Base-by-base conservation (phyloP, 2,888 invertebrate species). In the Catonia carolina region DNA sequence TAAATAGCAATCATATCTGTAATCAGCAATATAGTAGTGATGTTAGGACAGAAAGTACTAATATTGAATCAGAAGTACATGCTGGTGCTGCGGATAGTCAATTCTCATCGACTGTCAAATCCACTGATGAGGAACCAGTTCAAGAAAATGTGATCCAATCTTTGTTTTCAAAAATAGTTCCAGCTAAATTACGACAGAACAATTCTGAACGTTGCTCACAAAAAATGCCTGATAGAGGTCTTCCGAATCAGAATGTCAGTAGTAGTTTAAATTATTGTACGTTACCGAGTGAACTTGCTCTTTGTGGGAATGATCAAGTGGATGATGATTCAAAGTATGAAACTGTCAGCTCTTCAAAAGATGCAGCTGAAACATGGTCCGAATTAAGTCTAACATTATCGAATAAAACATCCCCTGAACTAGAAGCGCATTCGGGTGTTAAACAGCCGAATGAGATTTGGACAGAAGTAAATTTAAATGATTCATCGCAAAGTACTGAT, bases 391-490 rank as follows among this genome's bases (percentile, higher is more conserved):
- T 58, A 10, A 33, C 53, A 2, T 3, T 45, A 10, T 57, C 57
- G 2, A 52, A 41, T 27, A 52, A 52, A 27, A 52, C 52, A 15
- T 22, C 41, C 17, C 58, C 58, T 12, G 54, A 58, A 17, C 54
- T 42, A 15, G 53, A 53, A 22, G 17, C 2, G 22, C 36, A 52
- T 14, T 4, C 39, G 4, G 22, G 12, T 27, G n/a, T n/a, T n/a
- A 41, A 42, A 45, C 22, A 45, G 22, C 22, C 37, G 27, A 75
- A 75, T 1, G 83, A 83, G 64, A 83, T 83, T 58, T 85, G 85
- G 85, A 85, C 84, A 1, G 85, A 85, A 71, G 84, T 85, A 55
- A 84, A 83, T 70, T 72, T 85, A 66, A 83, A 83, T 60, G 81
- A 81, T 68, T 50, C 56, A 31, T 55, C 55, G 0, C 58, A 52